phyloP scores from a whole-genome alignment of 2,797 vertebrate species.

The Pseudomugil tenellus region DNA sequence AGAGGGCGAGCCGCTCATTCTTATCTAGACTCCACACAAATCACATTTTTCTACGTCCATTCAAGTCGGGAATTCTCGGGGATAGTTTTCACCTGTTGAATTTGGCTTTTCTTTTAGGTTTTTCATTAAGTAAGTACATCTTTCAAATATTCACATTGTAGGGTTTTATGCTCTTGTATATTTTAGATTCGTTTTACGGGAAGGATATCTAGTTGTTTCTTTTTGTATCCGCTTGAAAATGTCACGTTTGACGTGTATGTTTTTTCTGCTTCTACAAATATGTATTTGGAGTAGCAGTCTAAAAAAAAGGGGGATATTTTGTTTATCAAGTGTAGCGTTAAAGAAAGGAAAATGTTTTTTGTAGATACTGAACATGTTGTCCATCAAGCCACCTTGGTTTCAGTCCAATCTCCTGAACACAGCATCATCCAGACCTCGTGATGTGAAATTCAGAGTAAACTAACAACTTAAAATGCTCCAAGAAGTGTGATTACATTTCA shows the following conservation, averaged over 20 bases:
- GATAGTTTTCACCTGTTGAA: slow-evolving; percentile 22
- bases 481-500: neutral
- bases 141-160: neutral
- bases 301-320: neutral
- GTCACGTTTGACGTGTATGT: neutral
- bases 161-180: neutral
- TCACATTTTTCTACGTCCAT: slow-evolving; percentile 32
- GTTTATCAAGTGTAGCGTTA: neutral
- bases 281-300: neutral
- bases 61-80: slow-evolving; percentile 31
- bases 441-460: neutral
- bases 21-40: slow-evolving; percentile 44
- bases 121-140: slow-evolving; percentile 62
- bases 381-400: neutral
- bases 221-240: neutral
- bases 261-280: neutral
- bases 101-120: slow-evolving; percentile 7
- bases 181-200: slow-evolving; percentile 3
- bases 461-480: slow-evolving; percentile 7
- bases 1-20: slow-evolving; percentile 68
- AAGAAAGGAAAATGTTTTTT: neutral
- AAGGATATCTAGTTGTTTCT: neutral
- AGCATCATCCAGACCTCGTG: neutral
- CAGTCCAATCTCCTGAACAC: neutral
- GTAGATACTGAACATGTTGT: neutral